Evolutionary conservation across 92 coral and sea anemone genomes (phyloP), one percentile per base, ranked within the genome.

Genomic region (Paragorgia papillata): DNA sequence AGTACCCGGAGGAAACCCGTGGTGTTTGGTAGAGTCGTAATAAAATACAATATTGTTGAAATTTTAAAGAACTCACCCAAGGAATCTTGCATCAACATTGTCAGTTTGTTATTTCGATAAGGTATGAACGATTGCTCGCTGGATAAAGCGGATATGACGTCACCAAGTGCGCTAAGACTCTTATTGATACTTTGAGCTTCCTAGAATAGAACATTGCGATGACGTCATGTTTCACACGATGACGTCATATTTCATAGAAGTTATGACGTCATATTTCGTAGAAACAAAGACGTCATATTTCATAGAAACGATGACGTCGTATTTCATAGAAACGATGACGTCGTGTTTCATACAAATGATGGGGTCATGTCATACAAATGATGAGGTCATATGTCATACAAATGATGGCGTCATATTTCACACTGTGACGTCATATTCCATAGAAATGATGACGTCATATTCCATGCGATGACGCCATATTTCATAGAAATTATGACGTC

Each of bases 111-210:
- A 62, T 95, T 95, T 27, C 99, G 85, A 82, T 95, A 95, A 0
- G 99, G 99, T 50, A 95, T 95, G 32, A 90, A 95, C 63, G 76
- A 75, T 80, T 95, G 99, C 19, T 95, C 99, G 59, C 99, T 95
- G 31, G 99, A 95, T 44, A 95, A 71, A 1, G 97, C 97, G 14
- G 99, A 95, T 66, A 95, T 95, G 22, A 95, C 99, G 63, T 95
- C 99, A 51, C 99, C 99, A 9, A 95, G 88, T 31, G 99, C 99
- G 67, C 99, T 95, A 59, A 95, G 84, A 62, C 99, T 95, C 66
- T 95, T 95, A 79, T 95, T 95, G 80, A 95, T 95, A 7, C 97
- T 91, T 85, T 90, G 97, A 66, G 99, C 99, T 91, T 95, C 99
- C 99, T 95, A 85, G 28, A 57, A 21, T 29, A 79, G 41, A 75